These are phyloP conservation scores for Lepidurus packardi DNA, from an alignment of 1,140 invertebrate species.

Conservation along the genomic window DNA sequence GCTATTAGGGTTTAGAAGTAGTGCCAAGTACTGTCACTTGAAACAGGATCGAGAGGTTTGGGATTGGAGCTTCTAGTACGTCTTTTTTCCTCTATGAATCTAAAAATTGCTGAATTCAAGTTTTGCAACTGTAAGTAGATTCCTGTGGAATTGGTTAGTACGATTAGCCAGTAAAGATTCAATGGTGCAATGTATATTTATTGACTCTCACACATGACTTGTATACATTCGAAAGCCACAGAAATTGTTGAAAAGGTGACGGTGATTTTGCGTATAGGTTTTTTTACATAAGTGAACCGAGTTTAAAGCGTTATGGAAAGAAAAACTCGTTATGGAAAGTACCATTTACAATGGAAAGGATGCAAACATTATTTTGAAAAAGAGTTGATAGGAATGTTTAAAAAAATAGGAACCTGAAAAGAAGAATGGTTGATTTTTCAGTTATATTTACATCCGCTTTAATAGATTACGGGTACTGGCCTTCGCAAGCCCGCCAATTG, in stretches of 20 bases:
- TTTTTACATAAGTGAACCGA: neutral
- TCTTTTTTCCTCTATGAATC: too few species aligned
- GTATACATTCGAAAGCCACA: neutral
- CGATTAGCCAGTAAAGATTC: neutral
- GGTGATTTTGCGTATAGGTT: neutral
- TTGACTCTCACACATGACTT: slow-evolving; percentile 16
- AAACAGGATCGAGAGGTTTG: too few species aligned
- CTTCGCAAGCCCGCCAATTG: slow-evolving; percentile 38
- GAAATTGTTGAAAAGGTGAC: neutral
- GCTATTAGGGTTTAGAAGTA: neutral
- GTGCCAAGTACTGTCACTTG: too few species aligned
- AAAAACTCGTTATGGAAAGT: neutral
- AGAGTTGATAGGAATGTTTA: neutral
- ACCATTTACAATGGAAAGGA: slow-evolving; percentile 1
- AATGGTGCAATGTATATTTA: slow-evolving; percentile 1
- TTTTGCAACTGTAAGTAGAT: too few species aligned
- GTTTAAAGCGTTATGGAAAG: neutral
- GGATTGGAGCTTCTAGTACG: too few species aligned
- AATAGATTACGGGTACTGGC: slow-evolving; percentile 34
- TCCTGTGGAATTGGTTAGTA: too few species aligned
- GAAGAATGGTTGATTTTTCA: neutral
- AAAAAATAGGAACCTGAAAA: neutral
- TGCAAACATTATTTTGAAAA: neutral
- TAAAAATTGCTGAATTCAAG: too few species aligned
- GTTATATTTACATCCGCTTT: neutral